These are phyloP conservation scores for Nipponacmea schrenckii DNA, from an alignment of 2,888 invertebrate species.

Conservation along the genomic window DNA sequence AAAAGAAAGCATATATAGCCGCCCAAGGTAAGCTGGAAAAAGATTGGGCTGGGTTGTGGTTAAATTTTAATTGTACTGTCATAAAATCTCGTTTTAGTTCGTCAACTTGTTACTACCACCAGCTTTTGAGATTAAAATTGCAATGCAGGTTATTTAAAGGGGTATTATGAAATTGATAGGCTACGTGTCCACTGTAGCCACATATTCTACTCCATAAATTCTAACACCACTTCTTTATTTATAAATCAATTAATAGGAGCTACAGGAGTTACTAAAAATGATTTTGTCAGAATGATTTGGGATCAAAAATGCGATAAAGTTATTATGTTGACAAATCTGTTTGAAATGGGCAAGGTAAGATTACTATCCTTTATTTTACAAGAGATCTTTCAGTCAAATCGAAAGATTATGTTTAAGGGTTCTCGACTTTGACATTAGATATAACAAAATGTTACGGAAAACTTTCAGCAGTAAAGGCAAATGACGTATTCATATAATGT, in stretches of 20 bases:
- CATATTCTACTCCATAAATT: not conserved
- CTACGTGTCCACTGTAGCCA: not conserved
- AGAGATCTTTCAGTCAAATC: too few relatives aligned
- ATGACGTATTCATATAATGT: too few relatives aligned
- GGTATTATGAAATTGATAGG: too few relatives aligned
- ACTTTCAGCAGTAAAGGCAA: too few relatives aligned
- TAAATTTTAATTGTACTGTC: not conserved
- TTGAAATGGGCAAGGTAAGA: not conserved
- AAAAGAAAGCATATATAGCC: not conserved
- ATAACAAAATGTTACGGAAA: too few relatives aligned
- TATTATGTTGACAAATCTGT: not conserved
- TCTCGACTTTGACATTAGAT: too few relatives aligned
- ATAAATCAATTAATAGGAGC: not conserved
- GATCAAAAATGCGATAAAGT: not conserved
- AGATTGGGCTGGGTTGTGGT: not conserved
- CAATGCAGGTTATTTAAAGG: too few relatives aligned
- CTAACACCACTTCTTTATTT: too few relatives aligned
- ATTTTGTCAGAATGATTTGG: slow-evolving; percentile 1
- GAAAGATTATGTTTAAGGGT: too few relatives aligned
- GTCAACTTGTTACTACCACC: too few relatives aligned
- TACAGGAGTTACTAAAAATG: not conserved
- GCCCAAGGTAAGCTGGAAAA: not conserved
- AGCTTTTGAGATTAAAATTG: too few relatives aligned
- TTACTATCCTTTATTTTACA: not conserved
- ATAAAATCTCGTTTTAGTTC: too few relatives aligned